Conservation (phyloP, 1,140 invertebrate genomes). For the Calephelis nemesis region DNA sequence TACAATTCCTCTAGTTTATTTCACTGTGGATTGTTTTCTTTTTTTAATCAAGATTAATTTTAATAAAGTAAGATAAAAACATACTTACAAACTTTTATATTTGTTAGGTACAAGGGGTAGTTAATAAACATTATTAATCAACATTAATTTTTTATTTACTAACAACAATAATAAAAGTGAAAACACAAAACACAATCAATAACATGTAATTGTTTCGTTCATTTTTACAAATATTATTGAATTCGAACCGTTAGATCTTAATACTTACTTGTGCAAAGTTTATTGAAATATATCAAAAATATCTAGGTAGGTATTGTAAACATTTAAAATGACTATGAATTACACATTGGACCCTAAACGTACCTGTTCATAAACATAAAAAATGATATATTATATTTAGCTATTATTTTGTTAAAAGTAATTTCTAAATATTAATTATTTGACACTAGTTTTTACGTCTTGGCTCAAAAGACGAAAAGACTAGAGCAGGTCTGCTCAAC, state of each 20-base stretch:
- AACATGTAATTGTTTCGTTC: neutral
- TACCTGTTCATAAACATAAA: slow-evolving; percentile 1
- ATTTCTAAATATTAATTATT: neutral
- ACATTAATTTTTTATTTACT: neutral
- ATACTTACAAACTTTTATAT: no score
- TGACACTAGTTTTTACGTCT: slow-evolving; percentile 55
- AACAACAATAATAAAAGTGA: neutral
- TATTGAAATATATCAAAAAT: neutral
- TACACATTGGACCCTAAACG: slow-evolving; percentile 38
- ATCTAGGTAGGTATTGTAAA: neutral
- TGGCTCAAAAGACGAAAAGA: slow-evolving; percentile 65
- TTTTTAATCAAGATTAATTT: no score
- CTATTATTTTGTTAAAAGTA: slow-evolving; percentile 12
- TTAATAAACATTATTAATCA: no score
- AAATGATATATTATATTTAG: neutral
- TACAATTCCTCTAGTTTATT: no score
- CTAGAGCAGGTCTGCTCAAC: slow-evolving; percentile 31
- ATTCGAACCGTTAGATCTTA: neutral
- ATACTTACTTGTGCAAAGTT: neutral
- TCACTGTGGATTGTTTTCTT: no score
- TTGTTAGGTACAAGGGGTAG: no score
- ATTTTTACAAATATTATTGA: neutral
- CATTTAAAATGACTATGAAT: slow-evolving; percentile 5
- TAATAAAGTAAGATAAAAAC: no score
- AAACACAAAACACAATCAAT: slow-evolving; percentile 3